phyloP scores from a whole-genome alignment of 2,797 vertebrate genomes.

The Cyclura pinguis region DNA sequence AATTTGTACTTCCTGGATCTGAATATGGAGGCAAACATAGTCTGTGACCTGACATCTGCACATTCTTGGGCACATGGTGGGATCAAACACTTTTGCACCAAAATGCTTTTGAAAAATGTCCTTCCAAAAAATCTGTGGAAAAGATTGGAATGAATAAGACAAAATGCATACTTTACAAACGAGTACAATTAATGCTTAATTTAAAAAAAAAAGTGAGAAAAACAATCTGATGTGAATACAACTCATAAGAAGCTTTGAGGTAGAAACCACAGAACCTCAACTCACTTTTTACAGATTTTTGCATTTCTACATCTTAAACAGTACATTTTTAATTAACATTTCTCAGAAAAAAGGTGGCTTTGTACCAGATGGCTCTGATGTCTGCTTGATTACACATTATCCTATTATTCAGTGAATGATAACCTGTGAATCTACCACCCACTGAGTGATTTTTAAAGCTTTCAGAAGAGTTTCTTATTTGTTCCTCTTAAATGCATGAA shows the following conservation, averaged over 20 bases:
- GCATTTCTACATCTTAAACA: neutral
- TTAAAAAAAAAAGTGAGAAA: neutral
- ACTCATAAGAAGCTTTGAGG: neutral
- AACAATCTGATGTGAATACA: neutral
- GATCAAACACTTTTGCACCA: neutral
- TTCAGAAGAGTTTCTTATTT: neutral
- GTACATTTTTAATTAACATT: neutral
- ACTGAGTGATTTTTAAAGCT: neutral
- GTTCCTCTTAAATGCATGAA: neutral
- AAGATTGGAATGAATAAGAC: neutral
- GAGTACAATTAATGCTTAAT: neutral
- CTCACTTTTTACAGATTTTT: too few relatives aligned
- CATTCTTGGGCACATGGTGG: neutral
- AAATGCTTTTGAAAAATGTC: neutral
- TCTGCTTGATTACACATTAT: neutral
- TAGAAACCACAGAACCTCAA: neutral
- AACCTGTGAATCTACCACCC: too few relatives aligned
- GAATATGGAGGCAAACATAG: neutral
- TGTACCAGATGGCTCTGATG: neutral
- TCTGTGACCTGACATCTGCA: neutral
- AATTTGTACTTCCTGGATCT: neutral
- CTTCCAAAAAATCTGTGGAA: neutral
- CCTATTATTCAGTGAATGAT: neutral
- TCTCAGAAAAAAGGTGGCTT: neutral
- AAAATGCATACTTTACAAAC: neutral